Percentiles rank a stretch among this genome's conserved stretches.
Evolutionary conservation across 2,888 invertebrate genomes (phyloP).

Genomic region (Drosophila prolongata): DNA sequence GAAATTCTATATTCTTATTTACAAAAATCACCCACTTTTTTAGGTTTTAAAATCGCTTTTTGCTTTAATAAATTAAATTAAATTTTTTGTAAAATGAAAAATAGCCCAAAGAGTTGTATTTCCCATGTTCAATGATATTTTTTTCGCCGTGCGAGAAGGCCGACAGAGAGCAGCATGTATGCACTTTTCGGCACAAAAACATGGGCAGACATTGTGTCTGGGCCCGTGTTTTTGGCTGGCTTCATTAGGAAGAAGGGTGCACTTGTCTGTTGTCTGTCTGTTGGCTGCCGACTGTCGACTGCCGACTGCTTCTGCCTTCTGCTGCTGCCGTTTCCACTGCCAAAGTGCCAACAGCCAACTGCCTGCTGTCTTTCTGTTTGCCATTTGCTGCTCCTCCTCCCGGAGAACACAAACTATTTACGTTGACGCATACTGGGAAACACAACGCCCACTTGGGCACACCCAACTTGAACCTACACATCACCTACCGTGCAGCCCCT

Average conservation of each 20-base stretch:
- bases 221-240: slow-evolving; percentile 61
- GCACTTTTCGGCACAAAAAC: slow-evolving; percentile 61
- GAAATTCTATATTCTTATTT: too few species aligned
- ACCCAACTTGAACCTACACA: slow-evolving; percentile 18
- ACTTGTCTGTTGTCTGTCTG: slow-evolving; percentile 47
- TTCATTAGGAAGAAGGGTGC: slow-evolving; percentile 65
- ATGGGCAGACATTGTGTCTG: slow-evolving; percentile 55
- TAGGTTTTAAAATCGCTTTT: too few species aligned
- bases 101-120: too few species aligned
- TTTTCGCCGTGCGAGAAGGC: slow-evolving; percentile 15
- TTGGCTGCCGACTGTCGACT: slow-evolving; percentile 45
- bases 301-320: slow-evolving; percentile 28
- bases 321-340: slow-evolving; percentile 36
- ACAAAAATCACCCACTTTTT: too few species aligned
- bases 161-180: slow-evolving; percentile 39
- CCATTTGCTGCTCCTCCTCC: slow-evolving; percentile 43
- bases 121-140: neutral
- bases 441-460: slow-evolving; percentile 56
- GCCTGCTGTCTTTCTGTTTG: slow-evolving; percentile 47
- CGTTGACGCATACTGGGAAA: slow-evolving; percentile 46
- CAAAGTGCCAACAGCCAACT: slow-evolving; percentile 52
- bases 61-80: too few species aligned
- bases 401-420: slow-evolving; percentile 63
- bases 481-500: neutral
- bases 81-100: too few species aligned